Evolutionary conservation across 2,113 vertebrate species (phyloP).

Genomic region (Heterotilapia buettikoferi): DNA sequence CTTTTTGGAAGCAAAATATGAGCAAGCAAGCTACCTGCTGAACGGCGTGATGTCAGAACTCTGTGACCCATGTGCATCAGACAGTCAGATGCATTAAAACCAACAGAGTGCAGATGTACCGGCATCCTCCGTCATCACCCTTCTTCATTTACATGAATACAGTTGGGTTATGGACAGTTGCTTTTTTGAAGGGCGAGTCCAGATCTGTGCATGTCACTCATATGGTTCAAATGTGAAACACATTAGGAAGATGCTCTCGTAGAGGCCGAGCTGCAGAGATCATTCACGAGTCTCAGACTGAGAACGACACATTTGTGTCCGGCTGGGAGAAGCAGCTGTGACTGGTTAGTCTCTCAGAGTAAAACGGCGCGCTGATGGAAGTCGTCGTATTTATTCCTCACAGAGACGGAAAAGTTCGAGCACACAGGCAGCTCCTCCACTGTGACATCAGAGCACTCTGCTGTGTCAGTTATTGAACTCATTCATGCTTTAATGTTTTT

Average conservation of each 20-base stretch:
- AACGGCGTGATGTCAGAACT: background rate
- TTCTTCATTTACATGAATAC: accelerated
- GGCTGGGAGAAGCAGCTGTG: background rate
- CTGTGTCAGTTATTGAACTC: background rate
- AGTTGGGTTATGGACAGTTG: background rate
- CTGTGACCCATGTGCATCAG: background rate
- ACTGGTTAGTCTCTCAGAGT: background rate
- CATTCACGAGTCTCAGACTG: background rate
- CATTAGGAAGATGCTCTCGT: background rate
- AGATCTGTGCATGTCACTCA: background rate
- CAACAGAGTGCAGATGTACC: background rate
- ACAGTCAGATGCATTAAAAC: background rate
- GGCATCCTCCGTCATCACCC: background rate
- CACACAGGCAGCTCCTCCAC: background rate
- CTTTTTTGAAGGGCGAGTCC: background rate
- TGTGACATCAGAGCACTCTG: background rate
- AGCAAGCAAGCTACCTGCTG: accelerated
- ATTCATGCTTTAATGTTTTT: background rate
- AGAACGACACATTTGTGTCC: background rate
- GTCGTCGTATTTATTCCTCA: background rate
- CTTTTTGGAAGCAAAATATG: background rate
- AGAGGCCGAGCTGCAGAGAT: background rate
- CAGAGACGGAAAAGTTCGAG: background rate
- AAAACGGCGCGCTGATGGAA: background rate
- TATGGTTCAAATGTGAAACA: background rate